These are phyloP conservation scores for Rhineura floridana DNA, from an alignment of 2,113 vertebrate species.

Conservation along the genomic window DNA sequence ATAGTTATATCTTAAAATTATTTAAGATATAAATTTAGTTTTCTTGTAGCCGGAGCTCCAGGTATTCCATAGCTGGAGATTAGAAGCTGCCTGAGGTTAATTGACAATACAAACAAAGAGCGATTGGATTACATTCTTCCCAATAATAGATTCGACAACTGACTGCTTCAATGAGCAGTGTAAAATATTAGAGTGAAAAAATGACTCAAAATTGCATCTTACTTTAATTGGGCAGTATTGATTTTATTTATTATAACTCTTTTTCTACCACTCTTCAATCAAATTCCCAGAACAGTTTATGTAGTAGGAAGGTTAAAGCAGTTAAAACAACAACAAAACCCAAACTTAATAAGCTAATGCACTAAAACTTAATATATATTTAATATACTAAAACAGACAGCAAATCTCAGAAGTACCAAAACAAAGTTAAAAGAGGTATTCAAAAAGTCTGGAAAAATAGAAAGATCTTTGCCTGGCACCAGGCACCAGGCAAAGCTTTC, in stretches of 20 bases:
- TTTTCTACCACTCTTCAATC: background rate
- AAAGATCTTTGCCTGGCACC: background rate
- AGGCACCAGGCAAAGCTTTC: too few relatives aligned
- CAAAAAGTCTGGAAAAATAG: background rate
- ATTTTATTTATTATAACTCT: background rate
- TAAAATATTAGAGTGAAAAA: background rate
- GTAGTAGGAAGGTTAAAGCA: too few relatives aligned
- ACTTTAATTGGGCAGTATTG: background rate
- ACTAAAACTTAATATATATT: too few relatives aligned
- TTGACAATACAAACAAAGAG: too few relatives aligned
- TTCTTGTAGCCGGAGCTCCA: too few relatives aligned
- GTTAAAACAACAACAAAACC: background rate
- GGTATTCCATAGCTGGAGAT: too few relatives aligned
- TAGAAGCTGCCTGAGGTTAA: too few relatives aligned
- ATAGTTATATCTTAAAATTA: too few relatives aligned
- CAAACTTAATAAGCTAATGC: background rate
- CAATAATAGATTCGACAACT: background rate
- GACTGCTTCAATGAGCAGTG: background rate
- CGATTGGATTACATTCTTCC: background rate
- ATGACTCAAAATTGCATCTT: background rate
- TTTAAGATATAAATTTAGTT: too few relatives aligned
- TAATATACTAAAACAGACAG: too few relatives aligned
- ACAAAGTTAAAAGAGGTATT: background rate
- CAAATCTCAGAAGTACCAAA: background rate
- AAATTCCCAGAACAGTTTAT: too few relatives aligned